Percentiles rank a stretch among this genome's conserved stretches.
phyloP scores from a whole-genome alignment of 1,140 invertebrate species.

The Drosophila santomea region DNA sequence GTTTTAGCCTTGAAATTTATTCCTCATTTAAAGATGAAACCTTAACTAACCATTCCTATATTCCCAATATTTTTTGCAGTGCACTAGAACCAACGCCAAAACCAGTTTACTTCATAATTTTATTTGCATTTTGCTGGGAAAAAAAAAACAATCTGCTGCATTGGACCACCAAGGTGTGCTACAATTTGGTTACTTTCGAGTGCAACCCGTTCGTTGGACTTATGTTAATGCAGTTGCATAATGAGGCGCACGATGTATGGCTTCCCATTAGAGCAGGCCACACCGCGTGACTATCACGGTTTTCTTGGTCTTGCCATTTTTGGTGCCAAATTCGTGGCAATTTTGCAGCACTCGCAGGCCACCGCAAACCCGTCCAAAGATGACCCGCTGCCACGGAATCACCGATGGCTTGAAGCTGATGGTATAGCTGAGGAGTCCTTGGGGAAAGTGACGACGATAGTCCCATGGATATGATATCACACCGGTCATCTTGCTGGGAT shows the following conservation, averaged over 20 bases:
- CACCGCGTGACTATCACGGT: slow-evolving; percentile 55
- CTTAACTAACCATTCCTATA: no score
- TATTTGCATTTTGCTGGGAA: slow-evolving; percentile 46
- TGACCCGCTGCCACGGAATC: slow-evolving; percentile 43
- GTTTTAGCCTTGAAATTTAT: no score
- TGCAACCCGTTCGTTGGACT: slow-evolving; percentile 2
- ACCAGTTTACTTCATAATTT: slow-evolving; percentile 67
- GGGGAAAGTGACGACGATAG: slow-evolving; percentile 59
- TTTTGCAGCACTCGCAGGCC: slow-evolving; percentile 57
- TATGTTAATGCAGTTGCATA: slow-evolving; percentile 46
- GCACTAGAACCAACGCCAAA: not conserved
- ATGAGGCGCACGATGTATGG: slow-evolving; percentile 12
- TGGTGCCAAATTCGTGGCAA: slow-evolving; percentile 63
- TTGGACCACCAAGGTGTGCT: slow-evolving; percentile 45
- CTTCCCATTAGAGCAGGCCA: slow-evolving; percentile 55
- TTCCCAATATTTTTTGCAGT: not conserved
- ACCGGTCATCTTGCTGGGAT: slow-evolving; percentile 42
- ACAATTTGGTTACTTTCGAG: slow-evolving; percentile 22
- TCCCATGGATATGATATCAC: slow-evolving; percentile 66
- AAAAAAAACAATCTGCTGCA: slow-evolving; percentile 32
- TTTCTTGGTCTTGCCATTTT: slow-evolving; percentile 56
- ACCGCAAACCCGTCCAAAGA: slow-evolving; percentile 59
- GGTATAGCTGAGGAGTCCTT: slow-evolving; percentile 62
- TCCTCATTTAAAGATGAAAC: no score
- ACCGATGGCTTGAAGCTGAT: slow-evolving; percentile 69